Base-by-base conservation (phyloP, 2,888 invertebrate species). In the Tubiluchus corallicola region DNA sequence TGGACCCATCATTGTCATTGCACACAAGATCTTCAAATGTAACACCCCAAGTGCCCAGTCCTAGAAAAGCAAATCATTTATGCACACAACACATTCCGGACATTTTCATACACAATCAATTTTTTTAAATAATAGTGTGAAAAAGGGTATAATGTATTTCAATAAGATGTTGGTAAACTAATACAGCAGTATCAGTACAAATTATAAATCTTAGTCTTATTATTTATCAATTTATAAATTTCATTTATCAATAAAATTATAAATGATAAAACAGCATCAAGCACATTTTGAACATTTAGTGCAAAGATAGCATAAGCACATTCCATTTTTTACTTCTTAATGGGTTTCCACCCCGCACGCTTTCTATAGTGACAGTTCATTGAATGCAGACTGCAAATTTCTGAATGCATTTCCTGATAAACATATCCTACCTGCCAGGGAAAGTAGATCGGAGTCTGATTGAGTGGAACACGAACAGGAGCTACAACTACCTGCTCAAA, bases 11-110 rank as follows among this genome's bases (percentile, higher is more conserved):
- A 96, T 81, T 0, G 87, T 87, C 18, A 92, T 71, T 0, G 92
- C 96, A 58, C 90, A 87, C 15, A 90, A 82, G 45, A 96, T 94
- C 70, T 98, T 98, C 2, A 92, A 90, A 63, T 96, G 94, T 1
- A 98, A 70, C 9, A 98, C 88, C 18, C 96, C 94, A 19, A 98
- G 69, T 0, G 94, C 94, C 96, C 96, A 98, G 67, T 96, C 92
- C 67, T 94, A 56, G 20, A 51, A 51, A n/a, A 44, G 43, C 9
- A 48, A n/a, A n/a, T n/a, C n/a, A n/a, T n/a, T n/a, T n/a, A n/a
- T n/a, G n/a, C n/a, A n/a, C n/a, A n/a, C n/a, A n/a, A n/a, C 5
- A n/a, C 29, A 29, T 29, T 9, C 29, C 29, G n/a, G 5, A 29
- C 29, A 29, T 29, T 29, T 29, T n/a, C n/a, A n/a, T n/a, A n/a